phyloP scores from a whole-genome alignment of 2,113 vertebrate genomes.

The Melanostigma gelatinosum region DNA sequence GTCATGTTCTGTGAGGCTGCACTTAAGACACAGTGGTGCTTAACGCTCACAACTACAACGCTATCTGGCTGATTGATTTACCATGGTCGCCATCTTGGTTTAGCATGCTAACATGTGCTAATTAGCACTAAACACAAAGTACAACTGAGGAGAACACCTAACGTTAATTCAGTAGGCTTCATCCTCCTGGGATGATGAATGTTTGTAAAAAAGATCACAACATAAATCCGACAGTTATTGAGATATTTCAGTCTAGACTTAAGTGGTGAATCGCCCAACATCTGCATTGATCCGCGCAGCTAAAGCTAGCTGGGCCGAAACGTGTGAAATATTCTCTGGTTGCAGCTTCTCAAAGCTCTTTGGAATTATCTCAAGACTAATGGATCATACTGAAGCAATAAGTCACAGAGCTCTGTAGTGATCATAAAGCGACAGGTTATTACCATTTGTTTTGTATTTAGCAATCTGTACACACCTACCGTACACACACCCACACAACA shows the following conservation, averaged over 20 bases:
- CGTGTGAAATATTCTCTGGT: neutral
- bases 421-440: neutral
- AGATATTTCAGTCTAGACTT: neutral
- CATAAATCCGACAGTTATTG: neutral
- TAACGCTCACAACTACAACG: neutral
- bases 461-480: neutral
- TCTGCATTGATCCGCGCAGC: neutral
- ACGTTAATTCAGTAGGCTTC: neutral
- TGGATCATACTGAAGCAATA: neutral
- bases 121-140: neutral
- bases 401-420: neutral
- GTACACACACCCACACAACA: neutral
- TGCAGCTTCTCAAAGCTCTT: neutral
- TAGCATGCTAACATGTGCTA: neutral
- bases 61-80: neutral
- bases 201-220: neutral
- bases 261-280: neutral
- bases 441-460: neutral
- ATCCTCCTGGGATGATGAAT: neutral
- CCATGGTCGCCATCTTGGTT: neutral
- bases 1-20: neutral
- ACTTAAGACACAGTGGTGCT: neutral
- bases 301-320: neutral
- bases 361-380: neutral
- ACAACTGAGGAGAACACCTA: neutral